phyloP scores from a whole-genome alignment of 2,797 vertebrate genomes.

The Lepilemur septentrionalis region DNA sequence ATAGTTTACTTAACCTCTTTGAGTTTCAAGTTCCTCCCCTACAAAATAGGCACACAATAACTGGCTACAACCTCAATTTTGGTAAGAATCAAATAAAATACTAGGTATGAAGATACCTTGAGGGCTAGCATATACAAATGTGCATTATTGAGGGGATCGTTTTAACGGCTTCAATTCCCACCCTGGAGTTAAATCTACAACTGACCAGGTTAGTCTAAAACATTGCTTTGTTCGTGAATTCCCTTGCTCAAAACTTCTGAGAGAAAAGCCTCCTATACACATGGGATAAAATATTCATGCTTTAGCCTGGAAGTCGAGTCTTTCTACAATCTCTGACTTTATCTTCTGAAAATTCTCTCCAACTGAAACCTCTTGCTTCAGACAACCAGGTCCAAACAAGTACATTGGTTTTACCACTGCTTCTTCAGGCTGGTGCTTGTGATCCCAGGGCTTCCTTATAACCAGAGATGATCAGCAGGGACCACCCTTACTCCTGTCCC shows the following conservation, averaged over 20 bases:
- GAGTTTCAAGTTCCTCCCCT: background rate
- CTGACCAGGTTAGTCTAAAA: background rate
- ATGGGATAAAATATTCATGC: background rate
- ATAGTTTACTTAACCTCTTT: background rate
- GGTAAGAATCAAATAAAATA: conserved; percentile 9
- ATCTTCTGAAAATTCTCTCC: conserved; percentile 32
- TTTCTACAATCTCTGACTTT: background rate
- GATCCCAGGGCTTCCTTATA: background rate
- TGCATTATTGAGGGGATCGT: background rate
- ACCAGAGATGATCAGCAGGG: background rate
- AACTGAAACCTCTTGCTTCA: background rate
- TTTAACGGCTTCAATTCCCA: background rate
- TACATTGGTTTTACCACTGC: background rate
- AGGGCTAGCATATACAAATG: background rate
- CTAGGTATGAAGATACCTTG: background rate
- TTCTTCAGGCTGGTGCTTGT: background rate
- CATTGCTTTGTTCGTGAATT: background rate
- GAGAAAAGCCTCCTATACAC: background rate
- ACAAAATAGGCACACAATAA: background rate
- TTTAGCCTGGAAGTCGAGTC: background rate
- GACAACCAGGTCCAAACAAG: background rate
- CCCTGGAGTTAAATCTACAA: background rate
- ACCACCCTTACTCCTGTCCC: background rate
- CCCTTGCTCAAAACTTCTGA: conserved; percentile 30
- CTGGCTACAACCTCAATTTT: background rate